Evolutionary conservation across 2,113 vertebrate genomes (phyloP).

Genomic region (Spizaetus ornatus): DNA sequence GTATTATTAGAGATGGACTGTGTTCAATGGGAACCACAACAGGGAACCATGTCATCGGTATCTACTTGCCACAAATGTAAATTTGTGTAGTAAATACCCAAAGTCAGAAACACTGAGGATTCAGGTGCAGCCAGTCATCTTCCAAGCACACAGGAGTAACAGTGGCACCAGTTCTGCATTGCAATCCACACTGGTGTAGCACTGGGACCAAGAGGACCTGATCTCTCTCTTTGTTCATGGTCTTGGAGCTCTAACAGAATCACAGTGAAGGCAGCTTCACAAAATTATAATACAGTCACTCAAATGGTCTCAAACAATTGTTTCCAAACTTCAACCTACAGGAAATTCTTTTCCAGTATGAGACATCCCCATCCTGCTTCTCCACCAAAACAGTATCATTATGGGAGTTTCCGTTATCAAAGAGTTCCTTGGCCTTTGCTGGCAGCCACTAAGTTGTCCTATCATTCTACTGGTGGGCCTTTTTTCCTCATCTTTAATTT

Average conservation of each 20-base stretch:
- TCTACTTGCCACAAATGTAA: not conserved
- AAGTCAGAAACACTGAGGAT: not conserved
- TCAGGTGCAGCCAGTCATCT: not conserved
- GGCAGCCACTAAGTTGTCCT: not conserved
- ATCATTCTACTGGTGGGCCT: not conserved
- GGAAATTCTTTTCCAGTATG: not conserved
- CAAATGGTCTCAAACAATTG: not conserved
- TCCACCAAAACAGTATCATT: not conserved
- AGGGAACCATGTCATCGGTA: not conserved
- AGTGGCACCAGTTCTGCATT: not conserved
- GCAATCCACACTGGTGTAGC: not conserved
- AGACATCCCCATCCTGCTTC: not conserved
- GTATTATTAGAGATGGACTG: not conserved
- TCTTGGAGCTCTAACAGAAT: not conserved
- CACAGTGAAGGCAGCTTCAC: not conserved
- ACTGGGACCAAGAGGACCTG: not conserved
- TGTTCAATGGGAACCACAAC: not conserved
- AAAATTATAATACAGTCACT: not conserved
- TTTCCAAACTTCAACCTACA: not conserved
- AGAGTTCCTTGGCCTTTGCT: not conserved
- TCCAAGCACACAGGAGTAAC: not conserved
- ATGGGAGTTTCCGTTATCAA: not conserved
- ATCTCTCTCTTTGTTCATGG: not conserved
- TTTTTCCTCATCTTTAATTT: not conserved
- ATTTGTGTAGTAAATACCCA: not conserved